These are phyloP conservation scores for Motacilla alba DNA, from an alignment of 2,113 vertebrate genomes.

Conservation along the genomic window DNA sequence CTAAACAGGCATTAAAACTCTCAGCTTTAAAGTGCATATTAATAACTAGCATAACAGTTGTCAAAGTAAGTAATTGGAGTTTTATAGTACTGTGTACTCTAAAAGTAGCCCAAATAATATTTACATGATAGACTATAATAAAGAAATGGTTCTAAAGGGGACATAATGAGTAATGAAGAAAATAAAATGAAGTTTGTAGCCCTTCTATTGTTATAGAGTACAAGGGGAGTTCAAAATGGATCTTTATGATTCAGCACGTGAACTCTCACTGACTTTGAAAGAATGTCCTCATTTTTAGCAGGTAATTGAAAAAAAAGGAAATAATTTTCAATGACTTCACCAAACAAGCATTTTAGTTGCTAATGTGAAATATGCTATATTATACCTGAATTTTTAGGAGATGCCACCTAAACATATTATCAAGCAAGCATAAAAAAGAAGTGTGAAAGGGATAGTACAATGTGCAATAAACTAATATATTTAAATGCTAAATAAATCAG, in stretches of 20 bases:
- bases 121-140: background rate
- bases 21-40: background rate
- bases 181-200: background rate
- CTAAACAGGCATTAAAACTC: background rate
- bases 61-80: background rate
- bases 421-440: background rate
- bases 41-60: background rate
- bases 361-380: background rate
- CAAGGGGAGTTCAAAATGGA: background rate
- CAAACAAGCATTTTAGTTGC: background rate
- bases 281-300: background rate
- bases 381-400: background rate
- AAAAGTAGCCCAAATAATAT: background rate
- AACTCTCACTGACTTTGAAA: background rate
- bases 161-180: background rate
- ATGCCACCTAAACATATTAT: background rate
- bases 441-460: rapidly evolving
- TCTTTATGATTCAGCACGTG: background rate
- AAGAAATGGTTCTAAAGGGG: background rate
- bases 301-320: background rate
- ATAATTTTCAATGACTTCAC: background rate
- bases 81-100: background rate
- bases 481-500: background rate
- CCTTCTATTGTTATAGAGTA: background rate
- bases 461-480: background rate